Conservation (phyloP, 2,888 invertebrate species). For the Lepeophtheirus nordmannii region DNA sequence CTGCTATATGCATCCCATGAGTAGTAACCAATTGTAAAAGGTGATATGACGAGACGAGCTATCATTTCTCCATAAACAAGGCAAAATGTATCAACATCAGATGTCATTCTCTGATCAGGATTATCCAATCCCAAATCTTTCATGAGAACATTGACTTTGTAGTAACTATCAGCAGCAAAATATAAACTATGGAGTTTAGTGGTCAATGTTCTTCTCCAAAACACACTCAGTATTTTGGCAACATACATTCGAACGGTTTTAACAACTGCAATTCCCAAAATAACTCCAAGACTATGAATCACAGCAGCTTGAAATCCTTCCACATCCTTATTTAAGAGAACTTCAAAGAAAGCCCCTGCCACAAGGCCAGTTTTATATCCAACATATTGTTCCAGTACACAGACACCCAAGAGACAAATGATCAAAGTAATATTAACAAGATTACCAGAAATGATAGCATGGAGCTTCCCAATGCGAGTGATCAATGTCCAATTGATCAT, state of each 20-base stretch:
- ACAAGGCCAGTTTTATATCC: slow-evolving; percentile 42
- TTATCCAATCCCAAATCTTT: neutral
- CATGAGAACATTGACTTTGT: slow-evolving; percentile 35
- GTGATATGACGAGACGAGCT: slow-evolving; percentile 33
- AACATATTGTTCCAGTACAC: slow-evolving; percentile 36
- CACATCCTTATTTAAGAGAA: slow-evolving; percentile 37
- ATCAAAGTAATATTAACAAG: no score
- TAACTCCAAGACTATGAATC: slow-evolving; percentile 29
- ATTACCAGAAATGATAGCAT: no score
- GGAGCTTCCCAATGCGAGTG: no score
- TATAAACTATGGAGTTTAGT: slow-evolving; percentile 38
- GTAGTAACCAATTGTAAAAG: slow-evolving; percentile 43
- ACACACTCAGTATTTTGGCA: slow-evolving; percentile 37
- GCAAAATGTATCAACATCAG: slow-evolving; percentile 41
- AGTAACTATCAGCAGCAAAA: slow-evolving; percentile 39
- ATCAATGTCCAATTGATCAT: no score
- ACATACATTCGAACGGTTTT: slow-evolving; percentile 34
- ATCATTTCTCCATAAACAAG: slow-evolving; percentile 36
- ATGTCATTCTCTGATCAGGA: slow-evolving; percentile 41
- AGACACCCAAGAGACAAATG: no score
- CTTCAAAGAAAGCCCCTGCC: slow-evolving; percentile 40
- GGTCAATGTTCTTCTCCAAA: slow-evolving; percentile 38
- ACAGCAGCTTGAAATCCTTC: slow-evolving; percentile 34
- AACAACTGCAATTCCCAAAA: slow-evolving; percentile 35
- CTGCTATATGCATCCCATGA: slow-evolving; percentile 38